phyloP scores from a whole-genome alignment of 2,113 vertebrate species.

The Ifrita kowaldi region DNA sequence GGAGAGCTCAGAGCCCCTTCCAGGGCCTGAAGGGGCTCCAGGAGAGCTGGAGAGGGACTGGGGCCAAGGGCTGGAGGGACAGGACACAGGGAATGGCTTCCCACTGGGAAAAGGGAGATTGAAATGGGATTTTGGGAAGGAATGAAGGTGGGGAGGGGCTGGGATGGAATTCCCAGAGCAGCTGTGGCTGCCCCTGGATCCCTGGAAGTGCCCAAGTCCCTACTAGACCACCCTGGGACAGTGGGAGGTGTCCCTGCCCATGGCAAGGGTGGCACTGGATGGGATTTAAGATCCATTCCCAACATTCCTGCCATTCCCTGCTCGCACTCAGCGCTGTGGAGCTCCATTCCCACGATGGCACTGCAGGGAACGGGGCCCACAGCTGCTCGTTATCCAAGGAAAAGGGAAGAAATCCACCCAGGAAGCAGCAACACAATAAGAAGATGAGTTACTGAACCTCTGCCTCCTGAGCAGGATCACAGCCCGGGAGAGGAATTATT shows the following conservation, averaged over 20 bases:
- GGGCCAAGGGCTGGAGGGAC: neutral
- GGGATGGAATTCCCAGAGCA: neutral
- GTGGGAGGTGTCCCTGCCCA: neutral
- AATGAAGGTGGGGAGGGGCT: neutral
- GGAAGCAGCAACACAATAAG: neutral
- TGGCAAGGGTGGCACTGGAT: neutral
- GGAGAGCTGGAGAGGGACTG: neutral
- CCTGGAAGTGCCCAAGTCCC: neutral
- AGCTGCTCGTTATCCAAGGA: neutral
- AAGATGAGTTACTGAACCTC: neutral
- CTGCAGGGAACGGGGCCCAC: fast-evolving
- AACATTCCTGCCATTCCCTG: neutral
- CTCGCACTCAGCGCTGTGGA: neutral
- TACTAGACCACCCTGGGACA: fast-evolving
- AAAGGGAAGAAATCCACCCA: neutral
- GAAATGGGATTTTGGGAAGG: neutral
- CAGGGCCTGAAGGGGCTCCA: neutral
- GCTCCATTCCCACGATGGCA: fast-evolving
- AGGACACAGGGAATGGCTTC: neutral
- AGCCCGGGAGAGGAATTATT: neutral
- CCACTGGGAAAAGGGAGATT: too few species aligned
- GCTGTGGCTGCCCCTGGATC: neutral
- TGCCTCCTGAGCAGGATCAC: neutral
- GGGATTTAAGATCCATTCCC: neutral
- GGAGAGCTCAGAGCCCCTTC: neutral